Evolutionary conservation across 2,113 vertebrate species (phyloP), one percentile per base, ranked within the genome.

Genomic region (Pollachius pollachius): DNA sequence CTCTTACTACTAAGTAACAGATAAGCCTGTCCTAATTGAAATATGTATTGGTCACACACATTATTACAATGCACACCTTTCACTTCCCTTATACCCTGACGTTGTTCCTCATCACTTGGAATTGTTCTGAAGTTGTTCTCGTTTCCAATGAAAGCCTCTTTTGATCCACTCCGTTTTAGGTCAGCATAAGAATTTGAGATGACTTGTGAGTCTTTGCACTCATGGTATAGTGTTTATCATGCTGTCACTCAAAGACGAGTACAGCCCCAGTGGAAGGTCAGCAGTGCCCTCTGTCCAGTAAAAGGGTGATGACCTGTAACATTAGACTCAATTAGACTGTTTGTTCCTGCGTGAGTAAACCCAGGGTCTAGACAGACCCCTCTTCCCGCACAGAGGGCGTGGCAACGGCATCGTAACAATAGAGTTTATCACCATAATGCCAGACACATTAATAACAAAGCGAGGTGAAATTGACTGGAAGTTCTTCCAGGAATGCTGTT

Each of bases 241-340:
- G 80, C 67, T 64, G 19, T 82, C 17, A 52, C 65, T 70, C 54
- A 57, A 60, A 71, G 48, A n/a, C 61, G 68, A 56, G 72, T 70
- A 61, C 41, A 52, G 71, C 61, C 68, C 54, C 41, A 70, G 67
- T 17, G 67, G 18, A 67, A 67, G 73, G 7, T 62, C 71, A 65
- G 59, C 71, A 65, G 59, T 69, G 63, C 80, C 69, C 71, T 63
- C 56, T 69, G 63, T 81, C 69, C 54, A 73, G 68, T 81, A 27
- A 62, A 68, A 79, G 68, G 65, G 75, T 79, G 83, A 65, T 90
- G 88, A 89, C 84, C 88, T 84, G 85, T 84, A 84, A 85, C 86
- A 85, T 64, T 71, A 68, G 70, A 66, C 72, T 83, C 65, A 79
- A 78, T 87, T 79, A 80, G 65, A 61, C 65, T 71, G 81, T 74